Conservation (phyloP, 1,140 invertebrate genomes). For the Musca domestica region DNA sequence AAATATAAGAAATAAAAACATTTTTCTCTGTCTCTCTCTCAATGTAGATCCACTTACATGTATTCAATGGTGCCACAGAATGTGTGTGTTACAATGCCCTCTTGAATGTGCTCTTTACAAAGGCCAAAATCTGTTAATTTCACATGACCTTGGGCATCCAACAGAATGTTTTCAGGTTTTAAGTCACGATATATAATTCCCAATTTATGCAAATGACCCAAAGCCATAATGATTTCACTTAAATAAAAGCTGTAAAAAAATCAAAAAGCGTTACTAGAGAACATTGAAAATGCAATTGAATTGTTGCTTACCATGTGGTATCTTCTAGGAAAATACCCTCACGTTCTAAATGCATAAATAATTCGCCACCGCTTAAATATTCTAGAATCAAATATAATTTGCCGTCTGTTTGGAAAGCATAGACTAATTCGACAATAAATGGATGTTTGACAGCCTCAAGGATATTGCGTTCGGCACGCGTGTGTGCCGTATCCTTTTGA, state of each 20-base stretch:
- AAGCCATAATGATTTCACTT: constrained; percentile 93
- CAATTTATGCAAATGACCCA: constrained; percentile 94
- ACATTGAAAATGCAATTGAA: neutral
- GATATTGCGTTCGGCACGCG: constrained; percentile 98
- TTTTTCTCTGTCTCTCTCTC: too few relatives aligned
- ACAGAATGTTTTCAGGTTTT: constrained; percentile 97
- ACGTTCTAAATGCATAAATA: constrained; percentile 97
- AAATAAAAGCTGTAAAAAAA: constrained; percentile 87
- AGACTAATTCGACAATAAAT: constrained; percentile 97
- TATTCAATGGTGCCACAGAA: constrained; percentile 99
- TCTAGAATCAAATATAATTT: constrained; percentile 98
- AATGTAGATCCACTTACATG: constrained; percentile 72
- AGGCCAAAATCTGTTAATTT: constrained; percentile 99
- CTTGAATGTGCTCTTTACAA: constrained; percentile 97
- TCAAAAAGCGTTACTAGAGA: constrained; percentile 12
- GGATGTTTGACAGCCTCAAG: constrained; percentile 98
- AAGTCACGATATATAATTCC: constrained; percentile 98
- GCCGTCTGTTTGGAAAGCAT: constrained; percentile 98
- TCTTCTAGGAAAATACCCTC: constrained; percentile 99
- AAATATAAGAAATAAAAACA: neutral
- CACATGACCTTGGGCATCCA: constrained; percentile 92
- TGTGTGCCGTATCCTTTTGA: constrained; percentile 99
- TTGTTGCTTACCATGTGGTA: constrained; percentile 74
- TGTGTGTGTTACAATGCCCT: constrained; percentile 93
- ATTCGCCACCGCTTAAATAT: constrained; percentile 95